A percentile compares a stretch with the other conserved stretches of the same genome.
phyloP scores from a whole-genome alignment of 2,797 vertebrate genomes.

The Brachymystax lenok region DNA sequence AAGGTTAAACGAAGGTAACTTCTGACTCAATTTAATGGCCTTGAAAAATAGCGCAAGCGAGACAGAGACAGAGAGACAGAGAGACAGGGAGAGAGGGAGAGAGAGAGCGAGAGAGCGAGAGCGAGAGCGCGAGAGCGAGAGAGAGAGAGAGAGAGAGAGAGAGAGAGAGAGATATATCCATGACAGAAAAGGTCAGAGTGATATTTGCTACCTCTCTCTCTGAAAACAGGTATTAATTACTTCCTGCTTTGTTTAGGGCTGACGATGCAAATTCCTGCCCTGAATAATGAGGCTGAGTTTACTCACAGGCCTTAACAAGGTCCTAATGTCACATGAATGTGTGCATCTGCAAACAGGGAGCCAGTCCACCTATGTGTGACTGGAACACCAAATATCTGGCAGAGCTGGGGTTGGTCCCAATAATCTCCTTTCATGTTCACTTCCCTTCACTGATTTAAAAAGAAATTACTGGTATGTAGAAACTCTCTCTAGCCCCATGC shows the following conservation, averaged over 20 bases:
- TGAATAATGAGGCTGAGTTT: not conserved
- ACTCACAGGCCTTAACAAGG: not conserved
- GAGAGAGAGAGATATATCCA: not conserved
- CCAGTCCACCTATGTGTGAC: not conserved
- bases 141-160: not conserved
- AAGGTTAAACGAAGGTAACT: not conserved
- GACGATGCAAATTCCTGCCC: not conserved
- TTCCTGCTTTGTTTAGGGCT: not conserved
- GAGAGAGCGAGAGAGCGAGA: not conserved
- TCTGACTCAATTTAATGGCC: not conserved
- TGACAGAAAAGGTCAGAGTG: not conserved
- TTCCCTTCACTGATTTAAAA: not conserved
- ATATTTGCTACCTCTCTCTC: not conserved
- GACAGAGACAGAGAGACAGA: not conserved
- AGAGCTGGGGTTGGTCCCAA: not conserved
- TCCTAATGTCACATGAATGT: slow-evolving; percentile 4
- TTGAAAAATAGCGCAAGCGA: not conserved
- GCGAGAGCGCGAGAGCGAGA: not conserved
- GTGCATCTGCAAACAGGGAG: not conserved
- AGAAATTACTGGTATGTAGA: not conserved
- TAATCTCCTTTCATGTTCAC: not conserved
- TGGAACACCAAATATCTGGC: not conserved
- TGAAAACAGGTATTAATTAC: slow-evolving; percentile 4
- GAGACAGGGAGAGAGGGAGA: not conserved
- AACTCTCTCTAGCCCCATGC: no score